Percentiles rank a stretch among this genome's conserved stretches.
Evolutionary conservation across 1,140 invertebrate genomes (phyloP).

Genomic region (Drosophila pallidifrons): DNA sequence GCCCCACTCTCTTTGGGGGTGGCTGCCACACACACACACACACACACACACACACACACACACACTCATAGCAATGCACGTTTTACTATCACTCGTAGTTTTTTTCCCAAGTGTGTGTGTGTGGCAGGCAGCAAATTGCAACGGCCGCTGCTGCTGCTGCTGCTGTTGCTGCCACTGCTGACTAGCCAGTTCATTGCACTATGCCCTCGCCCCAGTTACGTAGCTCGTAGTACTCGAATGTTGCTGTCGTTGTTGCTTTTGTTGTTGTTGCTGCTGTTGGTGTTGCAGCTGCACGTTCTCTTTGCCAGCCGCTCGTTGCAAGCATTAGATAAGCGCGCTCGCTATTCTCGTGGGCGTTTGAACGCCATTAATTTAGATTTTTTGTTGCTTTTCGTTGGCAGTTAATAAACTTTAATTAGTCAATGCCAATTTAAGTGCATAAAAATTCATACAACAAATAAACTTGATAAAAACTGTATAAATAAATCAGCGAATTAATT

Average conservation of each 20-base stretch:
- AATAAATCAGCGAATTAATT: background rate
- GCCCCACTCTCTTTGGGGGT: constrained; percentile 3
- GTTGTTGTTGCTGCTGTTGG: constrained; percentile 23
- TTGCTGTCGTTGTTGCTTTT: constrained; percentile 19
- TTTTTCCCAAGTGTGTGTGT: constrained; percentile 15
- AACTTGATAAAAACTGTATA: background rate
- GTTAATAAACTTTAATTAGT: constrained; percentile 53
- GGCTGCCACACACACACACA: constrained; percentile 34
- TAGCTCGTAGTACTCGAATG: constrained; percentile 52
- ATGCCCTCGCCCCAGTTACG: constrained; percentile 76
- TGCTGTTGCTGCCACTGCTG: constrained; percentile 35
- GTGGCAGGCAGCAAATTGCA: constrained; percentile 49
- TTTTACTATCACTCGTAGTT: constrained; percentile 80
- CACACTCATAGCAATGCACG: constrained; percentile 29
- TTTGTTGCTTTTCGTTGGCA: background rate
- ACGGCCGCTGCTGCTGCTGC: constrained; percentile 41
- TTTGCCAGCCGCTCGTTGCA: constrained; percentile 31
- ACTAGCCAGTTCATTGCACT: constrained; percentile 73
- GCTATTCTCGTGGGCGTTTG: constrained; percentile 55
- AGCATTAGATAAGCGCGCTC: constrained; percentile 45
- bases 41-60: constrained; percentile 41
- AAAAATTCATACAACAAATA: background rate
- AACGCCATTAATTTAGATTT: constrained; percentile 57
- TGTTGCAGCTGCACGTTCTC: constrained; percentile 58
- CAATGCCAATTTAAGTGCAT: constrained; percentile 20